Evolutionary conservation across 2,888 invertebrate genomes (phyloP).

Genomic region (Dendrolimus pini): DNA sequence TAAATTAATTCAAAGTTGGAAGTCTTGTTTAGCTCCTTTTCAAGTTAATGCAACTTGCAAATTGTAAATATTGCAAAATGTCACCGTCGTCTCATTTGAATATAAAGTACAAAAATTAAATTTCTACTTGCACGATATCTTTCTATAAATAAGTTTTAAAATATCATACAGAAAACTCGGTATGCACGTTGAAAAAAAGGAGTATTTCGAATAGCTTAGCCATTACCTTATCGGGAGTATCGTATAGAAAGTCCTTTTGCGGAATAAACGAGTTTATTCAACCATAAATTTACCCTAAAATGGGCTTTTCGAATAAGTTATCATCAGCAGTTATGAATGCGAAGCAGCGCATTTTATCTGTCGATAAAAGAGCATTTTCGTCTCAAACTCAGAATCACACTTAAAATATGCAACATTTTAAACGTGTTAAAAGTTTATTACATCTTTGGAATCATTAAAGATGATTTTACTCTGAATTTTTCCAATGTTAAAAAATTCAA

Average conservation of each 20-base stretch:
- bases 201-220: slow-evolving; percentile 20
- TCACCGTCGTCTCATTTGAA: too few species aligned
- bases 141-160: too few species aligned
- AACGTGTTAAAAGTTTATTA: too few species aligned
- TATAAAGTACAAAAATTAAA: too few species aligned
- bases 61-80: too few species aligned
- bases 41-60: too few species aligned
- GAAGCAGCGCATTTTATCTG: slow-evolving; percentile 50
- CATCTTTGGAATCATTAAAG: background rate
- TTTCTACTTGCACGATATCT: too few species aligned
- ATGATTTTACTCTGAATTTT: too few species aligned
- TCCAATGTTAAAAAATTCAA: too few species aligned
- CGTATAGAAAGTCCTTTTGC: slow-evolving; percentile 43
- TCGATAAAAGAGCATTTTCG: slow-evolving; percentile 34
- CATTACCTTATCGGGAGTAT: slow-evolving; percentile 32
- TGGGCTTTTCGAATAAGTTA: slow-evolving; percentile 62
- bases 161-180: too few species aligned
- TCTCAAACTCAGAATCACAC: background rate
- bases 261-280: slow-evolving; percentile 61
- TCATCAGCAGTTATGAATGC: slow-evolving; percentile 56
- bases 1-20: too few species aligned
- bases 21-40: too few species aligned
- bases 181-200: slow-evolving; percentile 10
- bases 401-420: background rate
- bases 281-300: slow-evolving; percentile 57